phyloP scores from a whole-genome alignment of 1,140 invertebrate species.

The Acromyrmex echinatior region DNA sequence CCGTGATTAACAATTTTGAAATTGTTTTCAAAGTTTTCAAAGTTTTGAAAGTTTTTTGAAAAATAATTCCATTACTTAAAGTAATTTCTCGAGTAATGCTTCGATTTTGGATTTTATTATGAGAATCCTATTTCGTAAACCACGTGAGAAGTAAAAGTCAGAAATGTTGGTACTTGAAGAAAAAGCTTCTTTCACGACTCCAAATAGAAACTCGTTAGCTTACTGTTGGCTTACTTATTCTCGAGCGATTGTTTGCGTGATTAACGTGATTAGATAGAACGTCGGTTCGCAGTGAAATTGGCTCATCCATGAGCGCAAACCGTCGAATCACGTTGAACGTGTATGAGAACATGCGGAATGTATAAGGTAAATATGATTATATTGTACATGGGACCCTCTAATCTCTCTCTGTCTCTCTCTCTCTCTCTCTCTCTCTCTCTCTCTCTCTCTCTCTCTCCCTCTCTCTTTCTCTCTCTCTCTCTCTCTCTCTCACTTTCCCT shows the following conservation, averaged over 20 bases:
- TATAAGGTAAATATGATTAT: constrained; percentile 58
- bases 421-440: not conserved
- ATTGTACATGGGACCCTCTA: not conserved
- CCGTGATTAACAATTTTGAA: not conserved
- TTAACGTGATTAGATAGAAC: constrained; percentile 18
- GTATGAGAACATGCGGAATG: not conserved
- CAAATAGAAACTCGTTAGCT: not conserved
- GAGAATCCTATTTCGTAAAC: not conserved
- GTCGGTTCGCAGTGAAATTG: constrained; percentile 2
- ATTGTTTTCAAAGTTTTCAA: not conserved
- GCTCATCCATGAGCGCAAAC: constrained; percentile 19
- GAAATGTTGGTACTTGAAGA: too few relatives aligned
- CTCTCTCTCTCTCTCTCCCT: not conserved
- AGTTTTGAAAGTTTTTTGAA: not conserved
- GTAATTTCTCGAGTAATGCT: not conserved
- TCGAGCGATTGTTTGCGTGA: constrained; percentile 21
- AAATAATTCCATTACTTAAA: not conserved
- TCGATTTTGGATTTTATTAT: not conserved
- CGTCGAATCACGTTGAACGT: constrained; percentile 23
- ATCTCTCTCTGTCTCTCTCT: not conserved
- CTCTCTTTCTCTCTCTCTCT: not conserved
- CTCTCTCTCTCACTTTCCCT: too few relatives aligned
- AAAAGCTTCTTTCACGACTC: not conserved
- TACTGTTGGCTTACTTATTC: not conserved
- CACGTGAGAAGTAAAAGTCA: too few relatives aligned